These are phyloP conservation scores for Paramuricea clavata DNA, from an alignment of 92 coral and sea anemone genomes.

Conservation along the genomic window DNA sequence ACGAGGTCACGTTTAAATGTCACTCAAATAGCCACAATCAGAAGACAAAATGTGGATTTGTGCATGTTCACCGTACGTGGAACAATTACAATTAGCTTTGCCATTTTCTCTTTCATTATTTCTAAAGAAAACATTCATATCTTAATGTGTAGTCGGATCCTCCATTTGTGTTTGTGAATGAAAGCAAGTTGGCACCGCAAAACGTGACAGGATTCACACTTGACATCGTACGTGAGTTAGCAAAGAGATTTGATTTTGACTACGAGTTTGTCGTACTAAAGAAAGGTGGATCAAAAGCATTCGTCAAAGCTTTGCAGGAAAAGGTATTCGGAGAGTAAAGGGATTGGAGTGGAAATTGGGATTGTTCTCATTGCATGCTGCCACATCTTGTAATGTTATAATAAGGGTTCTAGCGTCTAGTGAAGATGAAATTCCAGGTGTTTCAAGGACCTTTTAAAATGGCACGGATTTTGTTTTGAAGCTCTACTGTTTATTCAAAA, in stretches of 20 bases:
- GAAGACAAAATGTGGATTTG: too few species aligned
- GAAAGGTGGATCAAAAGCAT: constrained; percentile 56
- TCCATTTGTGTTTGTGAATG: constrained; percentile 21
- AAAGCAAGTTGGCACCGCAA: constrained; percentile 17
- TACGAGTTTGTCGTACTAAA: constrained; percentile 70
- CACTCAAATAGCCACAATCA: not conserved
- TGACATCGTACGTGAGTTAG: constrained; percentile 79
- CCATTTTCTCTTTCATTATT: not conserved
- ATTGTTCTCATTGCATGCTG: too few species aligned
- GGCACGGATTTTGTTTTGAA: too few species aligned
- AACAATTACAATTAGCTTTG: not conserved
- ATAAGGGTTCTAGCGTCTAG: too few species aligned
- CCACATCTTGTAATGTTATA: too few species aligned
- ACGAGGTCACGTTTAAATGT: too few species aligned
- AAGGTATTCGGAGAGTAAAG: constrained; percentile 46
- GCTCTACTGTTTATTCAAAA: too few species aligned
- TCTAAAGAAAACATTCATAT: not conserved
- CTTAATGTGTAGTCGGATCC: constrained; percentile 23
- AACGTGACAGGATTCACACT: constrained; percentile 83
- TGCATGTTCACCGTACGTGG: too few species aligned
- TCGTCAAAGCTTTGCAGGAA: constrained; percentile 52
- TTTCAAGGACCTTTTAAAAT: too few species aligned
- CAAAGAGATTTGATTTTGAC: constrained; percentile 62
- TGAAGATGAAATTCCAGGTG: too few species aligned
- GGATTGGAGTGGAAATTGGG: too few species aligned